A percentile compares a stretch with the other conserved stretches of the same genome.
Evolutionary conservation across 1,140 invertebrate species (phyloP).

Genomic region (Drusus annulatus): DNA sequence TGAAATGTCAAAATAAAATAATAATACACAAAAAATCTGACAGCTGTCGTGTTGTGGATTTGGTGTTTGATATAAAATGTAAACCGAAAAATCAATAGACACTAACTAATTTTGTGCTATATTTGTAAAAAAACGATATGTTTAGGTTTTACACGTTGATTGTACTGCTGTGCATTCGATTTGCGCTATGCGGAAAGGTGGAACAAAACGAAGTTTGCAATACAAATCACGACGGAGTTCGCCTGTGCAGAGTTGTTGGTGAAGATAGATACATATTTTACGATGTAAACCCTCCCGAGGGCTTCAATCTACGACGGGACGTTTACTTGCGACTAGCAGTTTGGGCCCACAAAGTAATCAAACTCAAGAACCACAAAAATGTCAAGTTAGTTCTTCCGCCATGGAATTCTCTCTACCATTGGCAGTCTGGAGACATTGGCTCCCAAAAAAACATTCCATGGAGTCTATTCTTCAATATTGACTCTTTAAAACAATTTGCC

Average conservation of each 20-base stretch:
- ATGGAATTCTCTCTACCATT: constrained; percentile 92
- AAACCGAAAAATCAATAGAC: no score
- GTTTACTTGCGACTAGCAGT: constrained; percentile 94
- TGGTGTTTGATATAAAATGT: no score
- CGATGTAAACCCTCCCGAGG: constrained; percentile 95
- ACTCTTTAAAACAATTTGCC: constrained; percentile 83
- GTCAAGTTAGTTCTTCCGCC: constrained; percentile 88
- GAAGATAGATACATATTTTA: constrained; percentile 83
- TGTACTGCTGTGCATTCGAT: no score
- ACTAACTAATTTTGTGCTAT: no score
- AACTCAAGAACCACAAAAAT: constrained; percentile 67
- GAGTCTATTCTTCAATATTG: constrained; percentile 90
- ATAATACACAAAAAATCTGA: no score
- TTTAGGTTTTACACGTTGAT: no score
- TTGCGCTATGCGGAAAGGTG: neutral
- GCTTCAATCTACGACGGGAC: constrained; percentile 96
- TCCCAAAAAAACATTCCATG: constrained; percentile 79
- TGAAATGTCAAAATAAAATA: no score
- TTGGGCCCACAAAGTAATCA: constrained; percentile 76
- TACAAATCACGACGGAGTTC: neutral
- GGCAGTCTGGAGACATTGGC: constrained; percentile 76
- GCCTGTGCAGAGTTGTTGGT: neutral
- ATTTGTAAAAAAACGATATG: no score
- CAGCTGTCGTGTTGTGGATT: no score
- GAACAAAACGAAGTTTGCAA: neutral